Base-by-base conservation (phyloP, 1,140 invertebrate species). In the Pseudomyrmex flavicornis region DNA sequence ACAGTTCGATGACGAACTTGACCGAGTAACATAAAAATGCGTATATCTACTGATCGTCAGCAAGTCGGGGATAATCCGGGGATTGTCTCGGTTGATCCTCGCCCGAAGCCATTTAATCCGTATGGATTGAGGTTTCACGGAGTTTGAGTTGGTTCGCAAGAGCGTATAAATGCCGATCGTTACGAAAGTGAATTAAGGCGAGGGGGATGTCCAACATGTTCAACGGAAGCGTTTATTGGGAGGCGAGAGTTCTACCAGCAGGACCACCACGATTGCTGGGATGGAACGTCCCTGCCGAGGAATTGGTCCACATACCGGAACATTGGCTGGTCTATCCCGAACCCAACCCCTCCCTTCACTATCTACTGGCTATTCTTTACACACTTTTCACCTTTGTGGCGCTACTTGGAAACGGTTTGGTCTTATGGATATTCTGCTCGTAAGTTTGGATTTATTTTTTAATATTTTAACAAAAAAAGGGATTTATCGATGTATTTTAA, bases 361-460 rank as follows among this genome's bases (percentile, higher is more conserved):
- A 98, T 88, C 95, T 97, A 35, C 94, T 98, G 2, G 98, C 96
- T 1, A 94, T 98, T 73, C 94, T 97, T 85, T 99, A 98, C 90
- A 95, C 96, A 44, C 95, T 97, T 63, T 97, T 98, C 80, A 97
- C 97, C 17, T 95, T 97, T 56, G 95, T 97, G 26, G 96, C 97
- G 3, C 94, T 98, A 1, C 91, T 97, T 2, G 98, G 98, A 83
- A 99, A 99, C 93, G 97, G 98, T 48, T 94, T 98, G 20, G 98
- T 99, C 84, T 96, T 98, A 87, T 98, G 97, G 96, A 97, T 98
- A 85, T 98, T 99, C 93, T 96, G 96, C 79, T 95, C 97, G 96
- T 97, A 94, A 95, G 95, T 95, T 69, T 59, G 5, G n/a, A 61
- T 22, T 22, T 52, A 17, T 56, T 52, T 35, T 35, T 0, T 10